phyloP scores from a whole-genome alignment of 2,113 vertebrate genomes.

The Taurulus bubalis region DNA sequence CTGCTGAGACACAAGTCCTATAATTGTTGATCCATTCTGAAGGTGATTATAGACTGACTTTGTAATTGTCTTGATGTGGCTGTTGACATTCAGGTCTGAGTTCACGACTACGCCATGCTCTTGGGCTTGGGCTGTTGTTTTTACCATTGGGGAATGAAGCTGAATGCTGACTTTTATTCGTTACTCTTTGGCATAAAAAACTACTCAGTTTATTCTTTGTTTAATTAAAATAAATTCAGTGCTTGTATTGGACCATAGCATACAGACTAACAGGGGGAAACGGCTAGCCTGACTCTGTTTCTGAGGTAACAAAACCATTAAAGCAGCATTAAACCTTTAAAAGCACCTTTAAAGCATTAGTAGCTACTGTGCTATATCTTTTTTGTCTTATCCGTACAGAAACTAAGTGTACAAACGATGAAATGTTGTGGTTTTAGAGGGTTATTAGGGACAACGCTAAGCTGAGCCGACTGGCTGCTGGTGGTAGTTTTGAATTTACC shows the following conservation, averaged over 20 bases:
- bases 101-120: neutral
- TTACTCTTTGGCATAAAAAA: neutral
- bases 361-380: neutral
- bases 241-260: neutral
- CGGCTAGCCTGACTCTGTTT: neutral
- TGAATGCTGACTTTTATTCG: neutral
- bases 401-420: neutral
- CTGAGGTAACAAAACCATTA: too few relatives aligned
- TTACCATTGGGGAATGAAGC: neutral
- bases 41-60: neutral
- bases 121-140: neutral
- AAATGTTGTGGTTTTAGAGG: too few relatives aligned
- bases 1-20: neutral
- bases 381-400: neutral
- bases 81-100: neutral
- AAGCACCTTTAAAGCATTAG: neutral
- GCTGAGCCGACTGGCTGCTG: neutral
- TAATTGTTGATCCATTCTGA: neutral
- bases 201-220: neutral
- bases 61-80: neutral
- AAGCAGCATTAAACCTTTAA: neutral
- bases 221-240: neutral
- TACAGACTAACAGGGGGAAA: neutral
- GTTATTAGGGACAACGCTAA: neutral
- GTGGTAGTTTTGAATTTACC: neutral